A percentile compares a stretch with the other conserved stretches of the same genome.
phyloP scores from a whole-genome alignment of 2,888 invertebrate species.

The Sialis lutaria region DNA sequence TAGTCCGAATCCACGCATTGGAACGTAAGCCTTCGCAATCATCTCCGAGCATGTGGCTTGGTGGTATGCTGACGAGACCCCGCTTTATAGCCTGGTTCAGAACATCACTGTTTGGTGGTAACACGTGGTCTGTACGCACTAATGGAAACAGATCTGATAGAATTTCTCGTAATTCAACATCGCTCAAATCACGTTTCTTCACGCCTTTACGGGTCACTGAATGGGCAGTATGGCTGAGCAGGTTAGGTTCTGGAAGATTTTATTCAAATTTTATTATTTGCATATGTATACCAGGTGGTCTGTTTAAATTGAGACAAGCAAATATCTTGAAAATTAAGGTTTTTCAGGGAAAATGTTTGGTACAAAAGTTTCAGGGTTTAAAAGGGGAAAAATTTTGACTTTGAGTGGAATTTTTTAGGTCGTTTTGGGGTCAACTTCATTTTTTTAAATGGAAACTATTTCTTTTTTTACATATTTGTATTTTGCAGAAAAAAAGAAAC shows the following conservation, averaged over 20 bases:
- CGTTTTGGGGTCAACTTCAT: too few relatives aligned
- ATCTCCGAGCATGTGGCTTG: slow-evolving; percentile 70
- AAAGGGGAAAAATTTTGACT: too few relatives aligned
- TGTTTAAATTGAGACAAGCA: too few relatives aligned
- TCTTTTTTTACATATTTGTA: too few relatives aligned
- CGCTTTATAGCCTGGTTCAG: slow-evolving; percentile 50
- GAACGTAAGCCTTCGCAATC: slow-evolving; percentile 45
- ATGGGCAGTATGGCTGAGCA: slow-evolving; percentile 84
- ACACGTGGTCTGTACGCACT: slow-evolving; percentile 76
- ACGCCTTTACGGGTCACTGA: slow-evolving; percentile 74
- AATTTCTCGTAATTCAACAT: slow-evolving; percentile 70
- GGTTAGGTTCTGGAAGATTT: slow-evolving; percentile 54
- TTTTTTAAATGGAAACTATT: too few relatives aligned
- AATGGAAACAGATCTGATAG: slow-evolving; percentile 68
- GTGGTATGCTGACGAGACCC: slow-evolving; percentile 65
- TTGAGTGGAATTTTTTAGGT: too few relatives aligned
- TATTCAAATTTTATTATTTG: background rate
- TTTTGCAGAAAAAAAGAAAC: too few relatives aligned
- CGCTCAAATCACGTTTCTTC: slow-evolving; percentile 65
- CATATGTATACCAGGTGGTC: background rate
- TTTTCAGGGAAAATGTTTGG: too few relatives aligned
- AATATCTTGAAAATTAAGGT: too few relatives aligned
- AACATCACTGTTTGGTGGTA: slow-evolving; percentile 69
- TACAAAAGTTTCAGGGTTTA: too few relatives aligned
- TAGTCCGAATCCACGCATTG: slow-evolving; percentile 66